These are phyloP conservation scores for Pachliopta kotzebuea DNA, from an alignment of 2,888 invertebrate species.

Conservation along the genomic window DNA sequence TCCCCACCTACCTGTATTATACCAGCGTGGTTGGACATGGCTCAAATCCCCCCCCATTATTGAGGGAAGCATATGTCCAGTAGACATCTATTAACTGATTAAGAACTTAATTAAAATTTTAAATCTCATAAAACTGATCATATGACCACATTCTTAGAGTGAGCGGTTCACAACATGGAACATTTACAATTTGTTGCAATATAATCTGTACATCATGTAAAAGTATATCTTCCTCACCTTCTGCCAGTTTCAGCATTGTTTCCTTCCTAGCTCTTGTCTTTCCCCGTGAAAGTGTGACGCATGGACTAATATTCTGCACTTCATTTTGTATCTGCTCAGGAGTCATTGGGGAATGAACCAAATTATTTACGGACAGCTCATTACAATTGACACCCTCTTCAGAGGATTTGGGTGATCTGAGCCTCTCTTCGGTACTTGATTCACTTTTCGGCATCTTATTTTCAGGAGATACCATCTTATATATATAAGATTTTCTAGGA, in stretches of 20 bases:
- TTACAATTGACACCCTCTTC: not conserved
- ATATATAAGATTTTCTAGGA: conserved; percentile 35
- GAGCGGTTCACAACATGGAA: too few species aligned
- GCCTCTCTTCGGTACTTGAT: conserved; percentile 59
- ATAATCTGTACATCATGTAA: not conserved
- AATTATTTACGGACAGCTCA: not conserved
- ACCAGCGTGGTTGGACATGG: too few species aligned
- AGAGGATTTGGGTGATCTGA: conserved; percentile 54
- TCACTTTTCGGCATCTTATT: conserved; percentile 58
- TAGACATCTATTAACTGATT: too few species aligned
- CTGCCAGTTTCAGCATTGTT: conserved; percentile 65
- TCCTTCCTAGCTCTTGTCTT: conserved; percentile 81
- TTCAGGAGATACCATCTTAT: conserved; percentile 43
- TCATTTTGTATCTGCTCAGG: conserved; percentile 52
- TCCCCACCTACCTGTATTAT: too few species aligned
- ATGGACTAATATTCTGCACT: conserved; percentile 62
- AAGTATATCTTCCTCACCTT: conserved; percentile 47
- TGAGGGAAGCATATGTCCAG: too few species aligned
- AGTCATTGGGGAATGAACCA: conserved; percentile 40
- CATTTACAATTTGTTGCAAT: too few species aligned
- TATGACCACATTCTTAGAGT: too few species aligned
- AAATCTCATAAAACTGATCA: too few species aligned
- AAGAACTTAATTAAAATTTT: too few species aligned
- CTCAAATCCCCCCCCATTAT: too few species aligned
- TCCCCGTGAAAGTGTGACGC: conserved; percentile 80